Percentiles rank a stretch among this genome's conserved stretches.
Evolutionary conservation across 2,888 invertebrate genomes (phyloP).

Genomic region (Eulithis prunata): DNA sequence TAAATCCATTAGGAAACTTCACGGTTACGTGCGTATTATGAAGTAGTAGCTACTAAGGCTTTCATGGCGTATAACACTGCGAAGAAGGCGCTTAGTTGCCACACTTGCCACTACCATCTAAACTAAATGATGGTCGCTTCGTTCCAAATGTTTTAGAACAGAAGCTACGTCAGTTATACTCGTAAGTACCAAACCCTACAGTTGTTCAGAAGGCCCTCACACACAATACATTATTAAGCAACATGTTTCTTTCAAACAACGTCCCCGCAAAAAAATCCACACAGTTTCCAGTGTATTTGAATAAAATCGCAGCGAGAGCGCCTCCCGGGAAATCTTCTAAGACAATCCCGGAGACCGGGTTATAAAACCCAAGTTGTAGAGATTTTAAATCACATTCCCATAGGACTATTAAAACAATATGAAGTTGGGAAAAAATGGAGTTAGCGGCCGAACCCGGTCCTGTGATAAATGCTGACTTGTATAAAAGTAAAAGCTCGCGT

Average conservation of each 20-base stretch:
- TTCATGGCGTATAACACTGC: not conserved
- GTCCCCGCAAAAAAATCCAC: not conserved
- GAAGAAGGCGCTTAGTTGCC: not conserved
- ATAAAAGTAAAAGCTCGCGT: too few species aligned
- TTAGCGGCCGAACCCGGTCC: too few species aligned
- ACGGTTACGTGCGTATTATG: conserved; percentile 1
- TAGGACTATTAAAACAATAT: not conserved
- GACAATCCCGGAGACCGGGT: conserved; percentile 9
- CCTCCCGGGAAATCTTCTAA: conserved; percentile 27
- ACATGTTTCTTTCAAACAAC: conserved; percentile 23
- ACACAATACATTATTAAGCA: conserved; percentile 25
- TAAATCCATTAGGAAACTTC: conserved; percentile 13
- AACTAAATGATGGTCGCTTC: too few species aligned
- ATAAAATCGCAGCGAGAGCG: conserved; percentile 20
- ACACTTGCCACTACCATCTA: too few species aligned
- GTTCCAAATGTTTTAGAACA: too few species aligned
- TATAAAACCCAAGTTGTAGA: conserved; percentile 13
- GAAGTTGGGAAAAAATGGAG: not conserved
- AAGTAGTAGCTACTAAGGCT: not conserved
- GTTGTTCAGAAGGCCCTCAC: not conserved
- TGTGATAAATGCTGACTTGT: not conserved
- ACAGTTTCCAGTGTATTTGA: conserved; percentile 22
- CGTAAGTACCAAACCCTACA: not conserved
- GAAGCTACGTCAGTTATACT: too few species aligned
- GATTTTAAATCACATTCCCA: conserved; percentile 3